Conservation (phyloP, 2,113 vertebrate genomes). For the Barnardius zonarius region DNA sequence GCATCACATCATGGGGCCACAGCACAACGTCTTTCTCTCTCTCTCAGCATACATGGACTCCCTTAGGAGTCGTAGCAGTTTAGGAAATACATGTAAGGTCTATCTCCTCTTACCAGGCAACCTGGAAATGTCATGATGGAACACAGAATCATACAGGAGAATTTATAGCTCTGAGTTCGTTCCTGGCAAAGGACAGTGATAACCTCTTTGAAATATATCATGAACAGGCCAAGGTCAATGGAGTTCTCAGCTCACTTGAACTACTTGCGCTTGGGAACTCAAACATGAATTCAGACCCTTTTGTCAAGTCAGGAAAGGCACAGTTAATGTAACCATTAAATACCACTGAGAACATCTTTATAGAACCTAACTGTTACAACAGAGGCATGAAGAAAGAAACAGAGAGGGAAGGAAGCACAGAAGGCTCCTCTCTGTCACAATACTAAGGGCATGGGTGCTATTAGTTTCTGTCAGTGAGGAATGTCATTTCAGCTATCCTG, state of each 20-base stretch:
- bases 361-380: neutral
- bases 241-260: neutral
- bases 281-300: neutral
- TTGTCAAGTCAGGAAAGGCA: neutral
- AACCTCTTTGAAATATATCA: neutral
- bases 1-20: neutral
- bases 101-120: neutral
- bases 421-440: rapidly evolving
- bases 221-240: neutral
- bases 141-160: neutral
- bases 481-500: neutral
- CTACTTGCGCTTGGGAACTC: neutral
- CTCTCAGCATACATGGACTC: neutral
- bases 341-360: neutral
- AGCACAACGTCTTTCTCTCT: neutral
- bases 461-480: neutral
- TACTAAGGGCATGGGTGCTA: neutral
- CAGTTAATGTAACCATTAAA: neutral
- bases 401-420: neutral
- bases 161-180: neutral
- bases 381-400: neutral
- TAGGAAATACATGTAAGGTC: neutral
- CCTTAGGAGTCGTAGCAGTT: neutral
- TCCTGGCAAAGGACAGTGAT: neutral
- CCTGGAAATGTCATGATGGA: neutral